phyloP scores from a whole-genome alignment of 2,888 invertebrate genomes.

The Patella pellucida region DNA sequence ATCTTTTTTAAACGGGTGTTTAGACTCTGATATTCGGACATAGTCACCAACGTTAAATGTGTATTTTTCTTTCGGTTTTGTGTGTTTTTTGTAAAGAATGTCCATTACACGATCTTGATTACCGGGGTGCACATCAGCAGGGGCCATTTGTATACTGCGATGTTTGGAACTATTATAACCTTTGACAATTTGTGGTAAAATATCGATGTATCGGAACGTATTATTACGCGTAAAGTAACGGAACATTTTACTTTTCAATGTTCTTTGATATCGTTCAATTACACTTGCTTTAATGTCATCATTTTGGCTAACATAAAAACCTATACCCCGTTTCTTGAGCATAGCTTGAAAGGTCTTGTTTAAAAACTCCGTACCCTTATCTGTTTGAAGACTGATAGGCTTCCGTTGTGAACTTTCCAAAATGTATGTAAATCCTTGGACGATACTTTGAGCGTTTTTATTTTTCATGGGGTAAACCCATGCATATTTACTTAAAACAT shows the following conservation, averaged over 20 bases:
- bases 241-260: slow-evolving; percentile 36
- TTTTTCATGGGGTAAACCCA: slow-evolving; percentile 45
- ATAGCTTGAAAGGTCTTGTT: slow-evolving; percentile 32
- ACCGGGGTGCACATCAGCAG: slow-evolving; percentile 25
- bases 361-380: slow-evolving; percentile 43
- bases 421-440: slow-evolving; percentile 36
- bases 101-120: slow-evolving; percentile 6
- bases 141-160: slow-evolving; percentile 28
- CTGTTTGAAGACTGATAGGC: slow-evolving; percentile 38
- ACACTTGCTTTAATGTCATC: slow-evolving; percentile 53
- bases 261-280: slow-evolving; percentile 54
- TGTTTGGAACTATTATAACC: slow-evolving; percentile 35
- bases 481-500: slow-evolving; percentile 45
- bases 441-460: slow-evolving; percentile 36
- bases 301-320: slow-evolving; percentile 47
- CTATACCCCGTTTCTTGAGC: slow-evolving; percentile 30
- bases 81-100: not conserved
- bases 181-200: slow-evolving; percentile 22
- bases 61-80: not conserved
- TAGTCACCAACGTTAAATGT: not conserved
- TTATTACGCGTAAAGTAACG: slow-evolving; percentile 25
- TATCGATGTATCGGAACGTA: slow-evolving; percentile 18
- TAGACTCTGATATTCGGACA: not conserved
- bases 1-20: not conserved
- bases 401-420: slow-evolving; percentile 17